Conservation (phyloP, 1,140 invertebrate genomes). For the Macrotrachela quadricornifera region DNA sequence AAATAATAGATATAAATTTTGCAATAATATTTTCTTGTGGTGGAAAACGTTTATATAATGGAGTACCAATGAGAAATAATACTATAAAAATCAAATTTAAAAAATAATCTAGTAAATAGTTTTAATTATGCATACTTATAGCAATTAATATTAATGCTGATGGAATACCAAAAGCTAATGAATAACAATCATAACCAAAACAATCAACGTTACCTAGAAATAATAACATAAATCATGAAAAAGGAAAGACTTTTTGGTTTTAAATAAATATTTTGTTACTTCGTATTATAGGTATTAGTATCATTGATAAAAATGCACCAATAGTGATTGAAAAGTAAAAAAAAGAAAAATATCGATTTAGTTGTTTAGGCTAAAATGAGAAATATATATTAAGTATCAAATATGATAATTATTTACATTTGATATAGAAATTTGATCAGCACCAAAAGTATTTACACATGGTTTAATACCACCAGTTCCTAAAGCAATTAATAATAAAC, state of each 20-base stretch:
- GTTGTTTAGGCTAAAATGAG: neutral
- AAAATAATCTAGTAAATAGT: no score
- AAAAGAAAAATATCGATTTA: slow-evolving; percentile 64
- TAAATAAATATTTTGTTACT: no score
- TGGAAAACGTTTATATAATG: slow-evolving; percentile 6
- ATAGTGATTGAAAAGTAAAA: slow-evolving; percentile 84
- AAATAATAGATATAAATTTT: no score
- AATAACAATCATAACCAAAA: slow-evolving; percentile 60
- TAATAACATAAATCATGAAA: no score
- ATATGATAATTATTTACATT: no score
- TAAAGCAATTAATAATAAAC: slow-evolving; percentile 22
- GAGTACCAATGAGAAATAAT: slow-evolving; percentile 8
- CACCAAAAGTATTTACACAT: slow-evolving; percentile 83
- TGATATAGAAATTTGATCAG: slow-evolving; percentile 66
- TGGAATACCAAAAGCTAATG: slow-evolving; percentile 71
- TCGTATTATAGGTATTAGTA: slow-evolving; percentile 60
- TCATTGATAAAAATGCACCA: slow-evolving; percentile 69
- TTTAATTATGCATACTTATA: no score
- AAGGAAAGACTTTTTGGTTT: no score
- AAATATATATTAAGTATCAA: no score
- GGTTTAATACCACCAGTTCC: slow-evolving; percentile 67
- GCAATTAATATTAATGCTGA: slow-evolving; percentile 47
- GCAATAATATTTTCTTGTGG: no score
- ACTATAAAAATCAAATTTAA: no score
- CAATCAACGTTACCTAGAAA: no score